Evolutionary conservation across 37 sponge, comb jelly and placozoan genomes (phyloP), one percentile per base, ranked within the genome.

Genomic region (Aplysina aerophoba): DNA sequence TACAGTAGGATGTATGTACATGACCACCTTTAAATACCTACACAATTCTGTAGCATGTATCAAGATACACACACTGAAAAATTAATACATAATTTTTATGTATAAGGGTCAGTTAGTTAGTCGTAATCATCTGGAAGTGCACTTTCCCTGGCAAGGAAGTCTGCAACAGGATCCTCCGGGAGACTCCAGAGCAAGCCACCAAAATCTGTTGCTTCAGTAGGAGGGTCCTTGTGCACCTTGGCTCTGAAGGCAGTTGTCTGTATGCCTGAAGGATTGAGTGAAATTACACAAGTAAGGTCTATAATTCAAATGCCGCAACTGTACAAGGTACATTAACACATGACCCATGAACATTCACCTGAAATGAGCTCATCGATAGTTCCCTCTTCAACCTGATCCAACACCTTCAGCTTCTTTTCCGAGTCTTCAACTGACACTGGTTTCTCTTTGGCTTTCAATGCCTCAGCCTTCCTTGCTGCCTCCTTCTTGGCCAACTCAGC

Each of bases 141-240:
- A 17, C 38, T n/a, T 36, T 75, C 25, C 1, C 54, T 24, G 54
- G 44, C 44, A 41, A 44, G 11, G 25, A 39, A 75, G 40, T 75
- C 78, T 40, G 78, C 54, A 24, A 53, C 8, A 21, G 54, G 24
- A 22, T 40, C 78, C 20, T n/a, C 54, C 6, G 78, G 78, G 11
- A 44, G 37, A 44, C 54, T 75, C 24, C 11, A 5, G 24, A 75
- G 41, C 4, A 39, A 6, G 13, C 53, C 78, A 36, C 54, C 44
- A 40, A 75, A 75, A 24, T 75, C 78, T 22, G 78, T 75, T 14
- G n/a, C 24, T 75, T 75, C 78, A 75, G 20, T 11, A n/a, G 28
- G 27, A 16, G 34, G 35, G 11, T 4, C 30, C 33, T 69, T 69
- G 1, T 16, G 28, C 34, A 69, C 34, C 53, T 75, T 75, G 2